These are phyloP conservation scores for Hedya salicella DNA, from an alignment of 2,888 invertebrate genomes.

Conservation along the genomic window DNA sequence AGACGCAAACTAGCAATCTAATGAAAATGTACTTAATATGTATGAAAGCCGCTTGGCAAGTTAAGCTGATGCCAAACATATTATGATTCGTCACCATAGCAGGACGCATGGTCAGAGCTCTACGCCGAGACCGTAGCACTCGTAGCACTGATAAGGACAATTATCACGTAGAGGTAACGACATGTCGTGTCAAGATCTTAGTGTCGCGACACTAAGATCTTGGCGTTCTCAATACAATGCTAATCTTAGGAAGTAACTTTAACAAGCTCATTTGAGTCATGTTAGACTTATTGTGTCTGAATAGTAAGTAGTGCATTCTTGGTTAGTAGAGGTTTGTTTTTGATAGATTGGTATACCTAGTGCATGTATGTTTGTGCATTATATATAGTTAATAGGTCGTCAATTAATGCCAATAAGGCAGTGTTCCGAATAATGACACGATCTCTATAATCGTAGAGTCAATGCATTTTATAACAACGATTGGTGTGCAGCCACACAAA, in stretches of 20 bases:
- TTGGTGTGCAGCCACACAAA: slow-evolving; percentile 24
- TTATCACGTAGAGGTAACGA: slow-evolving; percentile 24
- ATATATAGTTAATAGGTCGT: not conserved
- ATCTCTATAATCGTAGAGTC: slow-evolving; percentile 3
- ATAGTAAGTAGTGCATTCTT: too few species aligned
- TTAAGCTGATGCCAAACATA: too few species aligned
- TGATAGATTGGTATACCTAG: too few species aligned
- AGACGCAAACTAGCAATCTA: too few species aligned
- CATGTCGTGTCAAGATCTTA: too few species aligned
- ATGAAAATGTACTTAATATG: too few species aligned
- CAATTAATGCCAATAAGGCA: not conserved
- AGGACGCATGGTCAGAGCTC: not conserved
- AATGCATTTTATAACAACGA: not conserved
- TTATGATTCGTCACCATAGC: not conserved
- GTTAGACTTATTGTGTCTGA: too few species aligned
- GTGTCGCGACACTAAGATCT: too few species aligned
- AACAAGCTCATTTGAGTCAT: too few species aligned
- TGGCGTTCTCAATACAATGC: slow-evolving; percentile 7
- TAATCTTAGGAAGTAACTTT: not conserved
- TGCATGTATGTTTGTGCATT: not conserved
- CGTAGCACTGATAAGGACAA: slow-evolving; percentile 29
- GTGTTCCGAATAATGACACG: not conserved
- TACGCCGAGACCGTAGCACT: slow-evolving; percentile 39
- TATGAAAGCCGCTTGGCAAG: too few species aligned
- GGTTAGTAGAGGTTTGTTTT: too few species aligned